These are phyloP conservation scores for Salvelinus namaycush DNA, from an alignment of 2,113 vertebrate species.

Conservation along the genomic window DNA sequence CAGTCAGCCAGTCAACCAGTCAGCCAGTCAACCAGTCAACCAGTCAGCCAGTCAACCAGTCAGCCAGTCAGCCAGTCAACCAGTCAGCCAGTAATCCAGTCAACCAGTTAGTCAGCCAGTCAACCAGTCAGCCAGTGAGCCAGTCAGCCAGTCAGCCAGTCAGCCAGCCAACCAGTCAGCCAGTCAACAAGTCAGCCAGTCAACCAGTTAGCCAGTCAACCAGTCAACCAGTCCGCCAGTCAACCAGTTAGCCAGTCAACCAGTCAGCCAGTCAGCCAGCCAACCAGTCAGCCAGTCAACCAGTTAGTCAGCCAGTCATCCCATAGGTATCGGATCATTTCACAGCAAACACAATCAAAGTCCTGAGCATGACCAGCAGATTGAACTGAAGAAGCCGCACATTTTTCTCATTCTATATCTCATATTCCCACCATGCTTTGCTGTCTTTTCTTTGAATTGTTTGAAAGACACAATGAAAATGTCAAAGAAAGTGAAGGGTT, in stretches of 20 bases:
- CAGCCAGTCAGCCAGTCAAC: no score
- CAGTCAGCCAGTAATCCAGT: background rate
- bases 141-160: background rate
- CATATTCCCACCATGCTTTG: background rate
- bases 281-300: no score
- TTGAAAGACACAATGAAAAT: background rate
- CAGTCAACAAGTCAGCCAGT: no score
- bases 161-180: background rate
- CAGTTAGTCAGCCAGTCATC: background rate
- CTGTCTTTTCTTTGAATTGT: background rate
- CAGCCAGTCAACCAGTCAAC: no score
- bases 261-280: no score
- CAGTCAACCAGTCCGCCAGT: no score
- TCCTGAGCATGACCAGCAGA: background rate
- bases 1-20: no score
- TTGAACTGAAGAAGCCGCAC: background rate
- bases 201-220: no score
- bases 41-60: background rate
- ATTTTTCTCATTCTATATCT: background rate
- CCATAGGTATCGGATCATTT: background rate
- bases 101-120: background rate
- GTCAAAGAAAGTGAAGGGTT: background rate
- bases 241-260: no score
- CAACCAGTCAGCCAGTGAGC: background rate
- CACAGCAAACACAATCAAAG: slow-evolving; percentile 7